These are phyloP conservation scores for Brachyhypopomus gauderio DNA, from an alignment of 2,113 vertebrate genomes.

Conservation along the genomic window DNA sequence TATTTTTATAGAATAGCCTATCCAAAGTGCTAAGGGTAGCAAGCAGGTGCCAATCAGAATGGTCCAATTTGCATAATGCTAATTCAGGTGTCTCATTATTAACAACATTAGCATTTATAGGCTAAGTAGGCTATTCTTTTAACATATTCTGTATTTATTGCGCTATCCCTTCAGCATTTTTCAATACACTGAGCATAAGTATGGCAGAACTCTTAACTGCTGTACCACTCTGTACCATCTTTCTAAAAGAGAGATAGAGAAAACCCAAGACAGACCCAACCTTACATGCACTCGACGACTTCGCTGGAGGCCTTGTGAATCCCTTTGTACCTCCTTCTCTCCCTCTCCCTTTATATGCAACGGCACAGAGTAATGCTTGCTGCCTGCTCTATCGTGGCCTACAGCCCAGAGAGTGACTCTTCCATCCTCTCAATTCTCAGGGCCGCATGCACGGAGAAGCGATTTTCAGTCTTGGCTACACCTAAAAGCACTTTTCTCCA, in stretches of 20 bases:
- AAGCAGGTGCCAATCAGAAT: too few species aligned
- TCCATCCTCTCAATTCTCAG: constrained; percentile 42
- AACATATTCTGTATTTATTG: too few species aligned
- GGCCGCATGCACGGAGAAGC: constrained; percentile 47
- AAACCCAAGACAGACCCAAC: not conserved
- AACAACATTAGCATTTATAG: too few species aligned
- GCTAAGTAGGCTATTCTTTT: constrained; percentile 1
- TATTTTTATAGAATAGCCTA: too few species aligned
- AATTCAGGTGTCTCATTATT: too few species aligned
- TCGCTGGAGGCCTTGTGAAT: constrained; percentile 57
- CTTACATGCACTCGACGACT: constrained; percentile 47
- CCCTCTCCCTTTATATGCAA: constrained; percentile 58
- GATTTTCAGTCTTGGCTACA: constrained; percentile 67
- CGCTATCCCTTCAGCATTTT: too few species aligned
- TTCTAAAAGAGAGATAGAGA: not conserved
- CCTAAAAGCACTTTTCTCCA: constrained; percentile 67
- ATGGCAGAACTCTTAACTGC: not conserved
- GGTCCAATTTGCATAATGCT: too few species aligned
- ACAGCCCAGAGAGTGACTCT: constrained; percentile 32
- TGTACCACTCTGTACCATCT: not conserved
- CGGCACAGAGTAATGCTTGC: constrained; percentile 66
- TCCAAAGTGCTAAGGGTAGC: too few species aligned
- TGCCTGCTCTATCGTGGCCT: constrained; percentile 58
- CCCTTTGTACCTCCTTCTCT: constrained; percentile 37
- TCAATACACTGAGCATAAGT: not conserved